Percentiles rank a stretch among this genome's conserved stretches.
phyloP scores from a whole-genome alignment of 2,888 invertebrate species.

The Deroplatys truncata region DNA sequence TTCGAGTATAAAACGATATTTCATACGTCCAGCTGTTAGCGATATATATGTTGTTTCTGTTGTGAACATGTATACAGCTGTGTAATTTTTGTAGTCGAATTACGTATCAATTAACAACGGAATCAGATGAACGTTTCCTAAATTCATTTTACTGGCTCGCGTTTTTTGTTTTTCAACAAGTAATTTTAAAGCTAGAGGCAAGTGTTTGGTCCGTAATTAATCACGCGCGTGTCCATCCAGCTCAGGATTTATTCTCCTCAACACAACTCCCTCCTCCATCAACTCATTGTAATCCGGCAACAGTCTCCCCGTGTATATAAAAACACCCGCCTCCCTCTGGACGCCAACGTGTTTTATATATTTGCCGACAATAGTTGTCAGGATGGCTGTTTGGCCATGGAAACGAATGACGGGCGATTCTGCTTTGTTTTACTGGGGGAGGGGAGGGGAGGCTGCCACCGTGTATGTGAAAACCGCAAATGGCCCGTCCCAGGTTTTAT shows the following conservation, averaged over 20 bases:
- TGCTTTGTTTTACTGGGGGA: constrained; percentile 3
- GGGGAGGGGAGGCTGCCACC: not conserved
- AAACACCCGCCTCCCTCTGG: not conserved
- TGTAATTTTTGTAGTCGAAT: not conserved
- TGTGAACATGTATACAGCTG: not conserved
- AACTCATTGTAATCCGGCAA: not conserved
- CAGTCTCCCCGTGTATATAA: not conserved
- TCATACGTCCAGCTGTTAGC: not conserved
- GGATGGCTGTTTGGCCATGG: not conserved
- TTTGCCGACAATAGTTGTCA: constrained; percentile 15
- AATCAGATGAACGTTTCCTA: not conserved
- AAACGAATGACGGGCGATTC: not conserved
- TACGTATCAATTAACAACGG: not conserved
- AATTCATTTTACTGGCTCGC: not conserved
- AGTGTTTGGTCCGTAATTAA: not conserved
- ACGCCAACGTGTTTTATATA: constrained; percentile 4
- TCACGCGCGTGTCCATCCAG: not conserved
- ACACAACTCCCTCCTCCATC: not conserved
- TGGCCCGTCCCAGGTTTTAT: constrained; percentile 24
- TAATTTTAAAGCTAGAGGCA: not conserved
- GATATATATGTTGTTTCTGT: too few relatives aligned
- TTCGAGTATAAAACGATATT: not conserved
- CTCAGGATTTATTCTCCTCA: not conserved
- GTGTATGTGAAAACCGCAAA: constrained; percentile 23
- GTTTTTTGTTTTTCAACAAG: not conserved